Conservation (phyloP, 2,888 invertebrate genomes). For the Dryomyza anilis region DNA sequence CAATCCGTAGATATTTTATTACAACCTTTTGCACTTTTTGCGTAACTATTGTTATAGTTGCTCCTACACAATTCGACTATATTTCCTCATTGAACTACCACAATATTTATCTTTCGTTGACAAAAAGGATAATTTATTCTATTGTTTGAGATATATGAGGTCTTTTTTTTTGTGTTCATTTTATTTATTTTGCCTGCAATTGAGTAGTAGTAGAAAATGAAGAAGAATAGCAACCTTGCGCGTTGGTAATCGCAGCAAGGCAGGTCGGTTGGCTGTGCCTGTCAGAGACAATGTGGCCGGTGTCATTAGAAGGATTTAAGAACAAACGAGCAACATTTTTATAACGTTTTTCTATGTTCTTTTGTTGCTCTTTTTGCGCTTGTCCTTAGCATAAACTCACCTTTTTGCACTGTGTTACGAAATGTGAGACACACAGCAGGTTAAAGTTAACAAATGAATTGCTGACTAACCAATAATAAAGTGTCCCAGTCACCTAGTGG, state of each 20-base stretch:
- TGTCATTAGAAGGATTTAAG: conserved; percentile 52
- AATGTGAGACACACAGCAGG: too few species aligned
- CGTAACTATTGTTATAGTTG: too few species aligned
- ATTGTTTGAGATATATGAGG: conserved; percentile 41
- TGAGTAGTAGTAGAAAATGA: conserved; percentile 1
- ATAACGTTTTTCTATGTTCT: conserved; percentile 10
- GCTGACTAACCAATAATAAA: conserved; percentile 54
- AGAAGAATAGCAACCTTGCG: background rate
- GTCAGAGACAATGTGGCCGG: conserved; percentile 42
- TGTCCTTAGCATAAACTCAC: background rate
- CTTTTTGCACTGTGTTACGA: too few species aligned
- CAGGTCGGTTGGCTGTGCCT: conserved; percentile 35
- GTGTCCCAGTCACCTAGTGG: conserved; percentile 31
- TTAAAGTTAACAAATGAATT: conserved; percentile 50
- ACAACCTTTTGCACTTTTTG: too few species aligned
- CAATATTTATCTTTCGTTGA: conserved; percentile 43
- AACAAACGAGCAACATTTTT: conserved; percentile 46
- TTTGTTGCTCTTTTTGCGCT: background rate
- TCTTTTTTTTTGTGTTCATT: conserved; percentile 20
- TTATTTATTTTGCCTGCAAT: conserved; percentile 8
- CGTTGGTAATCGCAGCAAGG: conserved; percentile 17
- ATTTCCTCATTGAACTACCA: too few species aligned
- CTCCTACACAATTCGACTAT: too few species aligned
- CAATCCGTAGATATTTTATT: too few species aligned
- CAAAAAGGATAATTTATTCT: conserved; percentile 53